These are phyloP conservation scores for Eubucco bourcierii DNA, from an alignment of 2,113 vertebrate species.

Conservation along the genomic window DNA sequence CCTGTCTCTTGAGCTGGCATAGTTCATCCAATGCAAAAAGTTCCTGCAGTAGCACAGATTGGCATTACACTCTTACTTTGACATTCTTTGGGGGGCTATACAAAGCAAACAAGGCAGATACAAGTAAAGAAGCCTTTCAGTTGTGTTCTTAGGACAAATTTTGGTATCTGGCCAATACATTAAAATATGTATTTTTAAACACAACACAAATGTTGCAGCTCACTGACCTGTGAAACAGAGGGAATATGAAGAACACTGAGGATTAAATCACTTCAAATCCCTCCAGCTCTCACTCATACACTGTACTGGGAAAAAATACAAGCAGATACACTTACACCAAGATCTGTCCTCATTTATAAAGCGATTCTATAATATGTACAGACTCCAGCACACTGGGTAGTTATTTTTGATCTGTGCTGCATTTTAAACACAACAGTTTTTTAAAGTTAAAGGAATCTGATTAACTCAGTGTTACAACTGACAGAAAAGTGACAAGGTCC, in stretches of 20 bases:
- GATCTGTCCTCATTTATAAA: constrained; percentile 10
- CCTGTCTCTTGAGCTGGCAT: background rate
- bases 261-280: constrained; percentile 33
- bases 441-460: constrained; percentile 38
- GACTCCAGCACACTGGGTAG: background rate
- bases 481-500: constrained; percentile 52
- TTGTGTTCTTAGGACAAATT: background rate
- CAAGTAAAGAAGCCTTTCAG: background rate
- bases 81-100: background rate
- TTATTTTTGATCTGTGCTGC: constrained; percentile 29
- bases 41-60: background rate
- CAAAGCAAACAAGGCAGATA: background rate
- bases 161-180: background rate
- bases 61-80: background rate
- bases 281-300: background rate
- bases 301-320: background rate
- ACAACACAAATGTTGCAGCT: constrained; percentile 37
- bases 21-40: background rate
- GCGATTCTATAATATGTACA: background rate
- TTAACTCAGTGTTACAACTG: constrained; percentile 50
- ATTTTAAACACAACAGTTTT: constrained; percentile 49
- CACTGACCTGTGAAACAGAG: constrained; percentile 32
- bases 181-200: constrained; percentile 42
- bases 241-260: constrained; percentile 30
- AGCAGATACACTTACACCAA: background rate